Conservation (phyloP, 2,888 invertebrate species). For the Aleiodes alternator region DNA sequence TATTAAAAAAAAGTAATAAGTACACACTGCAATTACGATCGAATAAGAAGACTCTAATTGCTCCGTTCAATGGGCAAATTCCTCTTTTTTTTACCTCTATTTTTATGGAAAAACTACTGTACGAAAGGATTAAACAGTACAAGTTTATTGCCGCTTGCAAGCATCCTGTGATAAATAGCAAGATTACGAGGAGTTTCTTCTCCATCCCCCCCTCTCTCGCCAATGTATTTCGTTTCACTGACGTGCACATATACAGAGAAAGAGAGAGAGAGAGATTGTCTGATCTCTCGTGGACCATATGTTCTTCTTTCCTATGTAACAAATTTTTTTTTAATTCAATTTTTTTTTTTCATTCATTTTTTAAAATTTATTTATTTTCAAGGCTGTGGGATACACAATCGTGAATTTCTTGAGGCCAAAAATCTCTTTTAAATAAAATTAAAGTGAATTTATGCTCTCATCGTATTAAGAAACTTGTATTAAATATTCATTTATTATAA, state of each 20-base stretch:
- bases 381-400: constrained; percentile 64
- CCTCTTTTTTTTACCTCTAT: background rate
- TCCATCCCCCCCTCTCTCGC: constrained; percentile 47
- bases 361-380: constrained; percentile 46
- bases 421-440: background rate
- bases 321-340: background rate
- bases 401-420: constrained; percentile 51
- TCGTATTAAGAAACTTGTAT: background rate
- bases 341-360: too few species aligned
- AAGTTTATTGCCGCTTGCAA: constrained; percentile 55
- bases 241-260: too few species aligned
- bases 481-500: constrained; percentile 48
- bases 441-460: constrained; percentile 11
- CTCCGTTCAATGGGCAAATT: constrained; percentile 15
- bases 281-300: constrained; percentile 68
- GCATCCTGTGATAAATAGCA: constrained; percentile 73
- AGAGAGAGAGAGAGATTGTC: background rate
- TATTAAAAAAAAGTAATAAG: constrained; percentile 23
- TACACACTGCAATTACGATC: constrained; percentile 38
- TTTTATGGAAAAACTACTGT: constrained; percentile 46
- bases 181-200: constrained; percentile 68
- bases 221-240: constrained; percentile 63
- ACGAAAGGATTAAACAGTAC: constrained; percentile 55
- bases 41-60: constrained; percentile 40
- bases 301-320: constrained; percentile 55